Evolutionary conservation across 2,113 vertebrate species (phyloP), one percentile per base, ranked within the genome.

Genomic region (Gnathochromis pfefferi): DNA sequence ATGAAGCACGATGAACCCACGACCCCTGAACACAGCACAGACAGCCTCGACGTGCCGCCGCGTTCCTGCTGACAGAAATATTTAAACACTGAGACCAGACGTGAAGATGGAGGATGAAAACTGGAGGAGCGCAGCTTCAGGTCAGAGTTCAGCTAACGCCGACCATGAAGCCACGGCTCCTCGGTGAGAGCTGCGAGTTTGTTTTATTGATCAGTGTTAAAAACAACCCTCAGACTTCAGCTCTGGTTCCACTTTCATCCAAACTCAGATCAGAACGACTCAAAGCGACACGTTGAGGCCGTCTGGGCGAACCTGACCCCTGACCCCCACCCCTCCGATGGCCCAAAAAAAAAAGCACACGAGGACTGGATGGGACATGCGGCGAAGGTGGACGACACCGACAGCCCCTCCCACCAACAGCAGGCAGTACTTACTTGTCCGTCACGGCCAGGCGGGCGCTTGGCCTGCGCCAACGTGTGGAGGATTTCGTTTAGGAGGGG

Each of bases 401-500:
- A 81, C 88, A 78, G 57, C 91, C 92, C 86, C 91, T 79, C 90
- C 87, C 91, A 89, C 84, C 88, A 70, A 54, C 81, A 84, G 87
- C 85, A 86, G 88, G 26, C 83, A 12, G 92, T 96, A 96, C 96
- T 97, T 95, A 97, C 96, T 84, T 96, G 94, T 87, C 80, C 86
- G 53, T 95, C 85, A 47, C 49, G 54, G 80, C 68, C 23, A 40
- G 94, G 85, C 45, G 93, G 86, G 75, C 65, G 86, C 84, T 94
- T 94, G 73, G 92, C 94, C 92, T 96, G 94, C 42, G 94, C 95
- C 88, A 96, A 92, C 91, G 93, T 94, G 91, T 94, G 94, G 70
- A 97, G 96, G 94, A 96, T 97, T 96, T 97, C 96, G 23, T 95
- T 96, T 88, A 97, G 96, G 57, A 97, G 96, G 88, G 96, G 93